These are phyloP conservation scores for Acromyrmex echinatior DNA, from an alignment of 1,140 invertebrate genomes.

Conservation along the genomic window DNA sequence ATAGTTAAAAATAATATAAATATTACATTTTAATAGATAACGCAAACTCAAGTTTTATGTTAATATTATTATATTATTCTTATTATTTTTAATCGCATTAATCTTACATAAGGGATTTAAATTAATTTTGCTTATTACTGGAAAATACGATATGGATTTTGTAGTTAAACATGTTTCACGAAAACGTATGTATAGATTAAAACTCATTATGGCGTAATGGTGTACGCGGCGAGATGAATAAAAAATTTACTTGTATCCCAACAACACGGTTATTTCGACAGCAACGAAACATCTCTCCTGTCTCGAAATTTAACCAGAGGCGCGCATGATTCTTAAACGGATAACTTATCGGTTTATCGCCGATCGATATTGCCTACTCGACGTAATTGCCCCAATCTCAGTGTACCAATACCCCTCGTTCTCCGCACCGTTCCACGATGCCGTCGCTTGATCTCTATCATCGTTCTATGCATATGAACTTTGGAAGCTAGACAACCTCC, in stretches of 20 bases:
- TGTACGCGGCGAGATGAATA: neutral
- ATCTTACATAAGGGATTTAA: neutral
- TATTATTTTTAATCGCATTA: slow-evolving; percentile 10
- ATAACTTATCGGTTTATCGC: slow-evolving; percentile 69
- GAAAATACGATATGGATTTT: neutral
- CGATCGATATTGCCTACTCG: slow-evolving; percentile 61
- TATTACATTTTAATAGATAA: slow-evolving; percentile 7
- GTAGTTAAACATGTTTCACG: slow-evolving; percentile 8
- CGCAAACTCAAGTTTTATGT: neutral
- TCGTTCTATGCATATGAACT: slow-evolving; percentile 49
- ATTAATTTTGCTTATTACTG: slow-evolving; percentile 24
- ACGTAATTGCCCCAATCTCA: slow-evolving; percentile 65
- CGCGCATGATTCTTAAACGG: slow-evolving; percentile 58
- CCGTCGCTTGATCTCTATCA: slow-evolving; percentile 44
- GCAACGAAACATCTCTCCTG: slow-evolving; percentile 39
- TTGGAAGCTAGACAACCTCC: slow-evolving; percentile 21
- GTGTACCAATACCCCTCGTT: slow-evolving; percentile 51
- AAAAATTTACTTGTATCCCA: slow-evolving; percentile 3
- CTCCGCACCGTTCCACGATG: slow-evolving; percentile 1
- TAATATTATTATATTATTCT: neutral
- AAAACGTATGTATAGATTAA: slow-evolving; percentile 20
- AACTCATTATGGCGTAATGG: slow-evolving; percentile 15
- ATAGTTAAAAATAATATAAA: slow-evolving; percentile 5
- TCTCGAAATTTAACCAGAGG: slow-evolving; percentile 26
- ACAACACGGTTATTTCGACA: slow-evolving; percentile 22